Conservation (phyloP, 2,113 vertebrate species). For the Pollachius pollachius region DNA sequence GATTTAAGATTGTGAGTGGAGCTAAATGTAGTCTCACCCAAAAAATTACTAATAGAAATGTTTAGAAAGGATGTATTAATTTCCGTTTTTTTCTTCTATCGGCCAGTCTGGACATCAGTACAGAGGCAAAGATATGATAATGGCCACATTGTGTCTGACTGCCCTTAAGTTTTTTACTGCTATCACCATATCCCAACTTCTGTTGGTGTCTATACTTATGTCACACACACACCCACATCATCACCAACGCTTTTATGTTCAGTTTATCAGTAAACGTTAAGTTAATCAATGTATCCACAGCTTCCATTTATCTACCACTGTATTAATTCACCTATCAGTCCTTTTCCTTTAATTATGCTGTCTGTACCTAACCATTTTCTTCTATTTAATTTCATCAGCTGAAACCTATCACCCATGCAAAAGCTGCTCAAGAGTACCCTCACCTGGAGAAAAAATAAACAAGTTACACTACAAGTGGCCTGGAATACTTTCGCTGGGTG, state of each 20-base stretch:
- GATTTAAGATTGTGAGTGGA: too few species aligned
- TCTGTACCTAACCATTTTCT: slow-evolving; percentile 1
- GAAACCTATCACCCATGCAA: slow-evolving; percentile 13
- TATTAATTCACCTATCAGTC: neutral
- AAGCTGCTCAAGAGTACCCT: slow-evolving; percentile 47
- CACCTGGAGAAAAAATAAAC: slow-evolving; percentile 41
- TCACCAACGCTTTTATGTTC: too few species aligned
- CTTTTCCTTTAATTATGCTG: neutral
- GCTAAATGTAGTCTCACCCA: too few species aligned
- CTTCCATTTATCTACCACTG: neutral
- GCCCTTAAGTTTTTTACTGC: neutral
- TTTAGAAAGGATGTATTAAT: too few species aligned
- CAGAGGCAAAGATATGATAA: neutral
- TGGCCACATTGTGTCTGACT: neutral
- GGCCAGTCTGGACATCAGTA: too few species aligned
- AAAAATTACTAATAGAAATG: too few species aligned
- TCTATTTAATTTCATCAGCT: slow-evolving; percentile 10
- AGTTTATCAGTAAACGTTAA: neutral
- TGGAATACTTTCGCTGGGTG: slow-evolving; percentile 25
- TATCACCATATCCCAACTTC: neutral
- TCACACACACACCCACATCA: neutral
- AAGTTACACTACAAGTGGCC: neutral
- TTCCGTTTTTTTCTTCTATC: too few species aligned
- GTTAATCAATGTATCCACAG: neutral
- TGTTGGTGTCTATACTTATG: neutral